These are phyloP conservation scores for Artemia sinica DNA, from an alignment of 2,888 invertebrate genomes.

Conservation along the genomic window DNA sequence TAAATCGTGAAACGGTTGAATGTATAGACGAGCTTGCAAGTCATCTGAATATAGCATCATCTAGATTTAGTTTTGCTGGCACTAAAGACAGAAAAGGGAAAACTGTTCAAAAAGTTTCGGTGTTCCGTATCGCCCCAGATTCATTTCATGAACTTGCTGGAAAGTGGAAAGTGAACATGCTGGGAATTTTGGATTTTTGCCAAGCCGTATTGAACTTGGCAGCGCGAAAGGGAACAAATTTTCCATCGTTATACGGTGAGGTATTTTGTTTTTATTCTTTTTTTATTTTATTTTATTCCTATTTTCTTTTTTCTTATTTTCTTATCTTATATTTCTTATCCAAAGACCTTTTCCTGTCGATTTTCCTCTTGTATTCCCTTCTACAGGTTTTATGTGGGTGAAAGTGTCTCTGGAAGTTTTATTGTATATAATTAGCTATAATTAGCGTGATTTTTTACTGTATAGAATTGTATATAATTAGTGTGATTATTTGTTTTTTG, in stretches of 20 bases:
- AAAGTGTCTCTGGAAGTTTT: slow-evolving; percentile 13
- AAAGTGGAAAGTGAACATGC: no score
- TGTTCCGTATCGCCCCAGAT: slow-evolving; percentile 48
- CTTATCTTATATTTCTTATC: no score
- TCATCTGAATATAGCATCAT: slow-evolving; percentile 45
- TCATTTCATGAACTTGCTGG: slow-evolving; percentile 39
- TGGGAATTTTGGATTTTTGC: slow-evolving; percentile 56
- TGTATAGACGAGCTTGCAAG: slow-evolving; percentile 54
- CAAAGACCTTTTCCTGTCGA: background rate
- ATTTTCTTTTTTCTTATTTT: no score
- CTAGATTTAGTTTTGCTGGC: slow-evolving; percentile 65
- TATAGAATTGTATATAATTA: no score
- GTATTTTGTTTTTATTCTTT: slow-evolving; percentile 51
- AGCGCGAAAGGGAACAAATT: slow-evolving; percentile 42
- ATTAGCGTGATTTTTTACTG: no score
- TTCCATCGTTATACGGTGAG: slow-evolving; percentile 36
- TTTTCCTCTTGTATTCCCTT: background rate
- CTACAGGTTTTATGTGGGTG: background rate
- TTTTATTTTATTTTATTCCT: slow-evolving; percentile 29
- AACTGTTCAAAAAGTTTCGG: slow-evolving; percentile 73
- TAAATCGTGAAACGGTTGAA: slow-evolving; percentile 78
- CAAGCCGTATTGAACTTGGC: slow-evolving; percentile 54
- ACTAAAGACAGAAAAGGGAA: slow-evolving; percentile 86
- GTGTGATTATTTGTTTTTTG: no score
- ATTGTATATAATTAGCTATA: no score